A percentile compares a stretch with the other conserved stretches of the same genome.
These are phyloP conservation scores for Leptinotarsa tumamoca DNA, from an alignment of 2,888 invertebrate species.

Conservation along the genomic window DNA sequence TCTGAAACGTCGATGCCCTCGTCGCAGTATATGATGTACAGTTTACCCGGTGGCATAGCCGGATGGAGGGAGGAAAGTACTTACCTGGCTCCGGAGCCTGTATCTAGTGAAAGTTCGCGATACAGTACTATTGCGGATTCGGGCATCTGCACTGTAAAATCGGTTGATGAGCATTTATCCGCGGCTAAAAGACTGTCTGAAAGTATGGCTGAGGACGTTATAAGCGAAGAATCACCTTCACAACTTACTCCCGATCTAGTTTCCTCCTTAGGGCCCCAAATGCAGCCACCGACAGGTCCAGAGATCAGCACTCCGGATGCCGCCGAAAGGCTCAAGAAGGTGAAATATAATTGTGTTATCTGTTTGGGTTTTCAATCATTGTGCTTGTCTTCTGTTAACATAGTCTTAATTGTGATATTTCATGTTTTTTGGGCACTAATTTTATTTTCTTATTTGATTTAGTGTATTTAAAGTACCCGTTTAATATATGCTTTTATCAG, in stretches of 20 bases:
- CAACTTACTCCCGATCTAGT: slow-evolving; percentile 37
- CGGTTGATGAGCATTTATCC: slow-evolving; percentile 48
- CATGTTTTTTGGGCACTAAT: slow-evolving; percentile 44
- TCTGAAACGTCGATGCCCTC: slow-evolving; percentile 37
- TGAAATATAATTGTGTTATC: slow-evolving; percentile 64
- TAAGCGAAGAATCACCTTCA: slow-evolving; percentile 48
- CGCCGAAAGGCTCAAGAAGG: slow-evolving; percentile 61
- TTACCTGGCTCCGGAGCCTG: slow-evolving; percentile 75
- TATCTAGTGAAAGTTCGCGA: background rate
- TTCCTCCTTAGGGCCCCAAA: slow-evolving; percentile 58
- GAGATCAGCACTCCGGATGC: slow-evolving; percentile 67
- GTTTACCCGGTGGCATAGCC: slow-evolving; percentile 83
- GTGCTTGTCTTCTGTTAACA: slow-evolving; percentile 58
- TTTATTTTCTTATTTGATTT: slow-evolving; percentile 38
- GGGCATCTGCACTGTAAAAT: slow-evolving; percentile 24
- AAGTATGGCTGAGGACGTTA: slow-evolving; percentile 54
- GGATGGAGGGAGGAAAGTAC: slow-evolving; percentile 87
- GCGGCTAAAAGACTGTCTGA: slow-evolving; percentile 54
- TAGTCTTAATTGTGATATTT: slow-evolving; percentile 48
- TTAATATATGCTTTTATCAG: slow-evolving; percentile 39
- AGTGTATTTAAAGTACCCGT: slow-evolving; percentile 29
- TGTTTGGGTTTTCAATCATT: slow-evolving; percentile 58
- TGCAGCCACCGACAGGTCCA: slow-evolving; percentile 53
- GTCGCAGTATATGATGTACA: slow-evolving; percentile 65
- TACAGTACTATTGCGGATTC: slow-evolving; percentile 30